Evolutionary conservation across 2,797 vertebrate species (phyloP).

Genomic region (Thamnophis elegans): DNA sequence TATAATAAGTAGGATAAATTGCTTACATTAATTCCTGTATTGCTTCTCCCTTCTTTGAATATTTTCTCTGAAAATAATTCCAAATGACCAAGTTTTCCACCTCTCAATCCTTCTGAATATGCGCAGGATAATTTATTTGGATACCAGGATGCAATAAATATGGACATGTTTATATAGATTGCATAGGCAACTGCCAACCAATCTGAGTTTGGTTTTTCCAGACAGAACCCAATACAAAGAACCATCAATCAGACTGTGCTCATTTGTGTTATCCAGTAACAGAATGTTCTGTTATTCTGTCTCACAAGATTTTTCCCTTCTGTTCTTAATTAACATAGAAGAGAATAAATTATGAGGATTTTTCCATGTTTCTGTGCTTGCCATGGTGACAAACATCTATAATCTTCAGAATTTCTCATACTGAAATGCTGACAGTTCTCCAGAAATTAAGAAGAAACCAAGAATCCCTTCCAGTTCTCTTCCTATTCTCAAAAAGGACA

Average conservation of each 20-base stretch:
- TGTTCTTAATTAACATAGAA: neutral
- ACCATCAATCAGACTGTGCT: neutral
- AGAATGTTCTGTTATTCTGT: neutral
- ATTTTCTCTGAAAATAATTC: neutral
- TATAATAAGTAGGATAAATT: neutral
- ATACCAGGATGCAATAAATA: neutral
- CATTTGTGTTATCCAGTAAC: neutral
- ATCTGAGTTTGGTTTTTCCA: neutral
- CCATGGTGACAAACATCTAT: neutral
- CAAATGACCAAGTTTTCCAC: neutral
- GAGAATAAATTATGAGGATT: neutral
- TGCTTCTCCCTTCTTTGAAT: neutral
- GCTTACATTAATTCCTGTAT: neutral
- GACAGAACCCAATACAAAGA: neutral
- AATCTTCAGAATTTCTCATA: neutral
- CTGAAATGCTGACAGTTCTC: neutral
- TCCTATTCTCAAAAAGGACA: neutral
- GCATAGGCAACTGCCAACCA: neutral
- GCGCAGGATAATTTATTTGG: neutral
- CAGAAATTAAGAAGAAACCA: neutral
- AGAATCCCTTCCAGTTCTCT: neutral
- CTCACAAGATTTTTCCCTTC: neutral
- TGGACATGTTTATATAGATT: neutral
- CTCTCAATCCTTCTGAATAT: neutral
- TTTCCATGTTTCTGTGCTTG: neutral